Base-by-base conservation (phyloP, 1,140 invertebrate genomes). In the Elysia chlorotica region DNA sequence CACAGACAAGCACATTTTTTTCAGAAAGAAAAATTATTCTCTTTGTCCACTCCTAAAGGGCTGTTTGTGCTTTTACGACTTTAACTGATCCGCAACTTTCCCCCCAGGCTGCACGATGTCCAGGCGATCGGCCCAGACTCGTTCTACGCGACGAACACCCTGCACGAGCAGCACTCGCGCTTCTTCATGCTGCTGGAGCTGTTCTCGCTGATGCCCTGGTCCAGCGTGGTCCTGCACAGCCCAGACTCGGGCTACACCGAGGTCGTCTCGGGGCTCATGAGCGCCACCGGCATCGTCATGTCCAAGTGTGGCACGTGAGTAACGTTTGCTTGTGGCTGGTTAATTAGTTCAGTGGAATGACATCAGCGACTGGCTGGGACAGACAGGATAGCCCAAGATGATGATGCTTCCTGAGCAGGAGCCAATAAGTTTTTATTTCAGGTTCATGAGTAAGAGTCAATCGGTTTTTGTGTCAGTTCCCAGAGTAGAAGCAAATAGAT, bases 131-230 rank as follows among this genome's bases (percentile, higher is more conserved):
- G 80, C 31, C 73, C 77, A 10, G 73, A 81, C 62, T 79, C 73
- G 36, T 83, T 83, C 65, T 83, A 83, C 73, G 76, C 78, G 28
- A 81, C 76, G 6, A 83, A 82, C 73, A 76, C 65, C 66, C 65
- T 54, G 33, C 54, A 76, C 30, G 69, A 71, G 25, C 41, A 56
- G 17, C 53, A 54, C 31, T 23, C 38, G 10, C 0, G 56, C 19
- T 54, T 59, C 2, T 25, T 65, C 30, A 54, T 71, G 68, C 2
- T 62, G 53, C 68, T 75, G 35, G 74, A 71, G 38, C 54, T 75
- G 35, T 53, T 74, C 28, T 67, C 65, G 2, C 73, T 69, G 25
- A 69, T 74, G 73, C 73, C 73, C 25, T 74, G 73, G 73, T 68
- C 73, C 25, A 48, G 35, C 19, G 65, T 74, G 41, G 67, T 83